Evolutionary conservation across 92 coral and sea anemone species (phyloP).

Genomic region (Ricordea florida): DNA sequence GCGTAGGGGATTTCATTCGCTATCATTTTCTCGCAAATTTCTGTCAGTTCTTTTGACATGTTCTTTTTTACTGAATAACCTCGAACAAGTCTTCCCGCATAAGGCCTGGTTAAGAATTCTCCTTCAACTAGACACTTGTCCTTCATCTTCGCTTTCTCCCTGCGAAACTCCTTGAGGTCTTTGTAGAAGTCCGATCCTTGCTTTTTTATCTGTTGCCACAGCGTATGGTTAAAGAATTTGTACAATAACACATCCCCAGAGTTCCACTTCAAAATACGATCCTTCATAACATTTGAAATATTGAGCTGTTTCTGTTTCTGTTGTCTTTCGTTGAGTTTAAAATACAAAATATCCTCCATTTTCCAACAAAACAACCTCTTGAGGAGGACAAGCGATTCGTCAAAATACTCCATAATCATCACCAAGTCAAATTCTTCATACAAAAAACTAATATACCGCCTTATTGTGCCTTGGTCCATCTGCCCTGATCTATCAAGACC

Average conservation of each 20-base stretch:
- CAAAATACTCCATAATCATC: slow-evolving; percentile 73
- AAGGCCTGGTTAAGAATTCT: slow-evolving; percentile 13
- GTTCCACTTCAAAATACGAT: slow-evolving; percentile 59
- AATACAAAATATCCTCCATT: slow-evolving; percentile 60
- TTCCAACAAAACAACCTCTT: slow-evolving; percentile 76
- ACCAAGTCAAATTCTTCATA: slow-evolving; percentile 68
- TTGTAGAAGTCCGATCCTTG: slow-evolving; percentile 68
- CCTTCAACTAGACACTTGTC: slow-evolving; percentile 1
- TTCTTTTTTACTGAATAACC: slow-evolving; percentile 6
- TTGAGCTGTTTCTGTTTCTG: neutral
- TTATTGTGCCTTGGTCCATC: too few relatives aligned
- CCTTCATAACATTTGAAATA: slow-evolving; percentile 9
- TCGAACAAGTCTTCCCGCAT: slow-evolving; percentile 12
- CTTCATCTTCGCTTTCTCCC: neutral
- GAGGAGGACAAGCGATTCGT: slow-evolving; percentile 76
- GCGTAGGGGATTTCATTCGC: slow-evolving; percentile 19
- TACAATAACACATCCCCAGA: slow-evolving; percentile 61
- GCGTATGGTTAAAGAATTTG: slow-evolving; percentile 51
- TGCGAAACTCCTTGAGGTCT: slow-evolving; percentile 46
- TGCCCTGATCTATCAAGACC: slow-evolving; percentile 70
- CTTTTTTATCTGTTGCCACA: slow-evolving; percentile 55
- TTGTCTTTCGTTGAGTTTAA: slow-evolving; percentile 62
- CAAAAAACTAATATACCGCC: slow-evolving; percentile 58
- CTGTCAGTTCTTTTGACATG: slow-evolving; percentile 7
- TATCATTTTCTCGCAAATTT: slow-evolving; percentile 19